phyloP scores from a whole-genome alignment of 1,140 invertebrate genomes.

The Potamilus streckersoni region DNA sequence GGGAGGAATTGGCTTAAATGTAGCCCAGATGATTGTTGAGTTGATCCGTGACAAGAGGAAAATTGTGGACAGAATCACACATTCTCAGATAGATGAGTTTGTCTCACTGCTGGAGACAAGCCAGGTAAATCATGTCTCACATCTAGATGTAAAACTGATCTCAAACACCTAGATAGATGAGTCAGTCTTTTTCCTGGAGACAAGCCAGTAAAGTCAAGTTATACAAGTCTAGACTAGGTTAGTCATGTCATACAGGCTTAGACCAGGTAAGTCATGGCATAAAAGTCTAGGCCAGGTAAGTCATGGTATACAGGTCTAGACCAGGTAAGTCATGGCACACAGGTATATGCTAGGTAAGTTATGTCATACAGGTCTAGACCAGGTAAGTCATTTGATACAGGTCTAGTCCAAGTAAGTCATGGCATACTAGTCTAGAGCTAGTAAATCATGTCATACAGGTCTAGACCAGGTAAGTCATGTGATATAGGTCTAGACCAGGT shows the following conservation, averaged over 20 bases:
- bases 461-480: too few relatives aligned
- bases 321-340: too few relatives aligned
- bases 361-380: too few relatives aligned
- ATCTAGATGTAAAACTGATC: slow-evolving; percentile 60
- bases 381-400: too few relatives aligned
- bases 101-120: not conserved
- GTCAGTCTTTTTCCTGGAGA: not conserved
- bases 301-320: too few relatives aligned
- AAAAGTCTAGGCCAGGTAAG: slow-evolving; percentile 46
- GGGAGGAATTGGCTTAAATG: slow-evolving; percentile 67
- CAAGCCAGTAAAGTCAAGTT: not conserved
- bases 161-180: slow-evolving; percentile 46
- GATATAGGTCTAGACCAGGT: too few relatives aligned
- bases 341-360: too few relatives aligned
- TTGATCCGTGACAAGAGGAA: slow-evolving; percentile 62
- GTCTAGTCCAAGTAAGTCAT: too few relatives aligned
- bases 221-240: slow-evolving; percentile 46
- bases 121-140: not conserved
- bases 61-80: slow-evolving; percentile 3
- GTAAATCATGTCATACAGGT: too few relatives aligned
- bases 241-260: not conserved
- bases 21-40: slow-evolving; percentile 67
- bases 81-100: slow-evolving; percentile 1
- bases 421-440: too few relatives aligned
- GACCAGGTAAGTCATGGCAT: not conserved